Base-by-base conservation (phyloP, 2,888 invertebrate species). In the Nipponacmea schrenckii region DNA sequence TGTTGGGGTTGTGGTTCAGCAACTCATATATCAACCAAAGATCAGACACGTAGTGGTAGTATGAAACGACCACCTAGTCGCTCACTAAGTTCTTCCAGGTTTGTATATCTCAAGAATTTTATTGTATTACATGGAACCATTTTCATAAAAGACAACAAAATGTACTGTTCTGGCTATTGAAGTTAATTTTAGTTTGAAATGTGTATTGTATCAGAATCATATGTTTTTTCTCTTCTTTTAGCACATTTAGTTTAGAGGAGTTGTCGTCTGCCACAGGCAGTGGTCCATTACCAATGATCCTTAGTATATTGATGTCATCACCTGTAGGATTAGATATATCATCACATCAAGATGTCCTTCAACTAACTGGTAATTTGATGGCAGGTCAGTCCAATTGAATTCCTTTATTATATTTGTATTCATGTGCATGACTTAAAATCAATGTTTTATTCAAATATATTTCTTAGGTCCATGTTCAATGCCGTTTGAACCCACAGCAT, bases 1-100 rank as follows among this genome's bases (percentile, higher is more conserved):
- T 92, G 94, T 0, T 96, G 94, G 92, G 91, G 91, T 75, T 93
- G 92, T 83, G 89, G 80, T 64, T 81, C 84, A 0, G 81, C 83
- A 12, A 79, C 79, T 4, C 80, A 83, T 31, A 77, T 84, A 27
- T 46, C 81, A n/a, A 77, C 82, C 5, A 81, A 81, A 68, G 84
- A 85, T 50, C 69, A 71, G 8, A 71, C 75, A 0, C 72, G 73
- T 31, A 74, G 78, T 67, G 62, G 71, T 14, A 71, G 70, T 31
- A 72, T 79, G 67, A 80, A 81, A 65, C 73, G 83, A 15, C 85
- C 84, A 15, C 83, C 83, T 17, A 83, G 80, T 39, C 73, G 84
- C 17, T 84, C 84, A 17, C 79, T 84, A 8, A 85, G 85, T 76
- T 79, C 81, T 31, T 85, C 84, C 31, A 85, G 85, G 85, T 83